Percentiles rank a stretch among this genome's conserved stretches.
phyloP scores from a whole-genome alignment of 2,797 vertebrate species.

The Gymnoscopelus braueri region DNA sequence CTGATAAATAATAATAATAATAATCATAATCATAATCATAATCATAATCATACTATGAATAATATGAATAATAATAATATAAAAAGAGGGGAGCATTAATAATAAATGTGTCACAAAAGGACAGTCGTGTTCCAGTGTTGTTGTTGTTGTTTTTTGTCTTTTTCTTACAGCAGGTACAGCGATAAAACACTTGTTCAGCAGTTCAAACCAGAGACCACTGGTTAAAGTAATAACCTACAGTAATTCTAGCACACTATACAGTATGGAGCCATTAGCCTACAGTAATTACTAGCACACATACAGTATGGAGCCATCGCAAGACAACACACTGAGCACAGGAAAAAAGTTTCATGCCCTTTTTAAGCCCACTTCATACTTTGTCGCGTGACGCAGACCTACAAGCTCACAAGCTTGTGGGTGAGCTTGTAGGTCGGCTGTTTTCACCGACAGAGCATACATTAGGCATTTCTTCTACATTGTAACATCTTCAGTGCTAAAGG shows the following conservation, averaged over 20 bases:
- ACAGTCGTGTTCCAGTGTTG: constrained; percentile 68
- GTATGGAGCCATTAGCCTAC: constrained; percentile 58
- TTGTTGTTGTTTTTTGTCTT: constrained; percentile 7
- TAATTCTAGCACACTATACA: constrained; percentile 68
- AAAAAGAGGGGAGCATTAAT: constrained; percentile 53
- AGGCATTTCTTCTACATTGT: no score
- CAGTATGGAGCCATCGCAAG: constrained; percentile 55
- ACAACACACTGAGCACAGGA: constrained; percentile 77
- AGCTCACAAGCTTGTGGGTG: no score
- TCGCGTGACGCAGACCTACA: no score
- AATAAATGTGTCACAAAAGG: constrained; percentile 75
- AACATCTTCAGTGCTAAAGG: no score
- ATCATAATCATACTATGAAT: constrained; percentile 45
- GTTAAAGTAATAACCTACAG: constrained; percentile 61
- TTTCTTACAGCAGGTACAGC: constrained; percentile 66
- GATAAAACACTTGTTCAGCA: constrained; percentile 72
- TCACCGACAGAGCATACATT: no score
- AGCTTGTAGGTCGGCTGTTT: no score
- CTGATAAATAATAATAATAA: constrained; percentile 40
- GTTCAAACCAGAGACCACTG: constrained; percentile 61
- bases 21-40: constrained; percentile 35
- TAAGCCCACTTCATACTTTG: no score
- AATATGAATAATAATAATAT: constrained; percentile 52
- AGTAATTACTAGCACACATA: constrained; percentile 28
- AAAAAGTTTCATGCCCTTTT: constrained; percentile 37